These are phyloP conservation scores for Apis florea DNA, from an alignment of 1,140 invertebrate species.

Conservation along the genomic window DNA sequence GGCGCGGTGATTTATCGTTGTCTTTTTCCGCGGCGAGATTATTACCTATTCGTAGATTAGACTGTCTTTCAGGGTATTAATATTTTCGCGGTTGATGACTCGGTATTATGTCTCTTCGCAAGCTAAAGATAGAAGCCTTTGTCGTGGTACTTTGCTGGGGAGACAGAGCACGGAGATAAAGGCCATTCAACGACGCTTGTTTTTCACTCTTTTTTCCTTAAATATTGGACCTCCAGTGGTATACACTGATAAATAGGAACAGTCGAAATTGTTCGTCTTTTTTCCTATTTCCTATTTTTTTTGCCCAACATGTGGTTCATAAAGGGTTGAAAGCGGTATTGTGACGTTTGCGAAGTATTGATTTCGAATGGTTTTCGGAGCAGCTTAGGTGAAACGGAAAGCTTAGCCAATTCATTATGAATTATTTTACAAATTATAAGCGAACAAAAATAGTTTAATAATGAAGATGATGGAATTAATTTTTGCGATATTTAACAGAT, in stretches of 20 bases:
- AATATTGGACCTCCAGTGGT: conserved; percentile 27
- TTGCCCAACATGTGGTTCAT: conserved; percentile 12
- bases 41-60: conserved; percentile 18
- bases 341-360: conserved; percentile 4
- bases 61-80: conserved; percentile 13
- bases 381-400: neutral
- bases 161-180: conserved; percentile 29
- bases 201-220: conserved; percentile 24
- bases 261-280: conserved; percentile 23
- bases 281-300: neutral
- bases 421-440: neutral
- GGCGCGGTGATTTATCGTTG: neutral
- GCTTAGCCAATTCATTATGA: neutral
- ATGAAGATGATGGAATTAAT: too few relatives aligned
- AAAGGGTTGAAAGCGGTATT: conserved; percentile 26
- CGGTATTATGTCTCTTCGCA: conserved; percentile 11
- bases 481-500: too few relatives aligned
- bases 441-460: too few relatives aligned
- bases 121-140: conserved; percentile 21
- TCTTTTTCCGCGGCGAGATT: neutral
- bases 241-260: conserved; percentile 34
- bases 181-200: conserved; percentile 28
- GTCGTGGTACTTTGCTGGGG: conserved; percentile 22
- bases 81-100: conserved; percentile 25
- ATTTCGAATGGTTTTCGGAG: neutral